Evolutionary conservation across 2,113 vertebrate genomes (phyloP).

Genomic region (Mus pahari): DNA sequence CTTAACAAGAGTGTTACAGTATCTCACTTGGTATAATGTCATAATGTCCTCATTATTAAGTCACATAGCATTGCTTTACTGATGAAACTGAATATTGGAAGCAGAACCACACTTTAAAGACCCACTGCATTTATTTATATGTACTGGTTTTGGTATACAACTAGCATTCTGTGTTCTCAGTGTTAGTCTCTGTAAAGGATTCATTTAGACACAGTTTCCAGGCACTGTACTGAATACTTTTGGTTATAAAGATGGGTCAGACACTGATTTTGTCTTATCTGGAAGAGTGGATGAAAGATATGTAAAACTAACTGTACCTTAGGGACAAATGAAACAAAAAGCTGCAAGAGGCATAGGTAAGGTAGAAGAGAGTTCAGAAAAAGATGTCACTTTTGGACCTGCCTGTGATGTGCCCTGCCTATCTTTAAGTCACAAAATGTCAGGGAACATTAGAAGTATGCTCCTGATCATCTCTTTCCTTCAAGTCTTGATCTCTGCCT

Average conservation of each 20-base stretch:
- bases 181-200: slow-evolving; percentile 6
- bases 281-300: not conserved
- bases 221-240: not conserved
- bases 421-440: slow-evolving; percentile 5
- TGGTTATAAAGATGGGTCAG: not conserved
- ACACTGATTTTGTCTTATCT: not conserved
- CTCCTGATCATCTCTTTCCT: not conserved
- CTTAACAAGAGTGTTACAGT: not conserved
- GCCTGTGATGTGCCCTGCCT: not conserved
- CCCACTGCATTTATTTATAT: not conserved
- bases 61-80: not conserved
- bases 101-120: not conserved
- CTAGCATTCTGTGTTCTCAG: slow-evolving; percentile 5
- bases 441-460: slow-evolving; percentile 20
- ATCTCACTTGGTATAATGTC: not conserved
- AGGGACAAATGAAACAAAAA: not conserved
- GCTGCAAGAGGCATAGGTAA: not conserved
- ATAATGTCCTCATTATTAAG: not conserved
- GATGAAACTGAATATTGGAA: not conserved
- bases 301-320: slow-evolving; percentile 9
- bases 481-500: not conserved
- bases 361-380: not conserved
- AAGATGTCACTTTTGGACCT: slow-evolving; percentile 24
- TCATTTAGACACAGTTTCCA: not conserved
- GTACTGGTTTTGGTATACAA: not conserved